Percentiles rank a stretch among this genome's conserved stretches.
These are phyloP conservation scores for Sebastes trivittatus DNA, from an alignment of 2,797 vertebrate species.

Conservation along the genomic window DNA sequence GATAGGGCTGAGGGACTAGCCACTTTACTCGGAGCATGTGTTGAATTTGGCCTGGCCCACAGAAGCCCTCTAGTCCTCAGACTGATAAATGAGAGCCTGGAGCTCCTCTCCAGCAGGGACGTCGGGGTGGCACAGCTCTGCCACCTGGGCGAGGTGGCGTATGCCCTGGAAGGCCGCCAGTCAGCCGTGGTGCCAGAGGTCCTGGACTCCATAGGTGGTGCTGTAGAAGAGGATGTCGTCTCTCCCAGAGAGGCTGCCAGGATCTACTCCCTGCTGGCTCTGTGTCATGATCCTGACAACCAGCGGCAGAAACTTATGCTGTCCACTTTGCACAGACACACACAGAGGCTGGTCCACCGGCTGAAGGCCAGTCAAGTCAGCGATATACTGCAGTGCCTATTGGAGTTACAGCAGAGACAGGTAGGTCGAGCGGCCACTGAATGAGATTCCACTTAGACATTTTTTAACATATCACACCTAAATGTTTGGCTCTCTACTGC, in stretches of 20 bases:
- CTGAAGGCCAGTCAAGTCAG: constrained; percentile 33
- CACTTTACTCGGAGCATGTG: constrained; percentile 36
- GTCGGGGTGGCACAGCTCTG: constrained; percentile 37
- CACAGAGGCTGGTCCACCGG: constrained; percentile 24
- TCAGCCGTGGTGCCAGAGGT: constrained; percentile 18
- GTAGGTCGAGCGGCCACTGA: background rate
- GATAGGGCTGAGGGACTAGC: constrained; percentile 31
- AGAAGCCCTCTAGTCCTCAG: constrained; percentile 1
- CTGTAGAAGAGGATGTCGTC: background rate
- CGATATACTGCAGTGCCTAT: constrained; percentile 29
- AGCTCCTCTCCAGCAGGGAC: constrained; percentile 18
- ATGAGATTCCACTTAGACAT: background rate
- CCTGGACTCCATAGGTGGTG: constrained; percentile 7
- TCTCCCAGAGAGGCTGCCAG: constrained; percentile 20
- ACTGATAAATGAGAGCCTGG: constrained; percentile 38
- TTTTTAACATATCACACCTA: background rate
- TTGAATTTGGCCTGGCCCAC: constrained; percentile 29
- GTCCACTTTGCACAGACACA: constrained; percentile 27
- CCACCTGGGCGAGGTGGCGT: constrained; percentile 37
- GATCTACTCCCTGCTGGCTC: constrained; percentile 42
- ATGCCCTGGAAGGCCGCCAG: constrained; percentile 12
- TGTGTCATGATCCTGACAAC: constrained; percentile 3
- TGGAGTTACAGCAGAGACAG: constrained; percentile 29
- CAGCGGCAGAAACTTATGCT: constrained; percentile 12
- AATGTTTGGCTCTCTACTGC: background rate